Conservation (phyloP, 2,113 vertebrate genomes). For the Channa maculata region DNA sequence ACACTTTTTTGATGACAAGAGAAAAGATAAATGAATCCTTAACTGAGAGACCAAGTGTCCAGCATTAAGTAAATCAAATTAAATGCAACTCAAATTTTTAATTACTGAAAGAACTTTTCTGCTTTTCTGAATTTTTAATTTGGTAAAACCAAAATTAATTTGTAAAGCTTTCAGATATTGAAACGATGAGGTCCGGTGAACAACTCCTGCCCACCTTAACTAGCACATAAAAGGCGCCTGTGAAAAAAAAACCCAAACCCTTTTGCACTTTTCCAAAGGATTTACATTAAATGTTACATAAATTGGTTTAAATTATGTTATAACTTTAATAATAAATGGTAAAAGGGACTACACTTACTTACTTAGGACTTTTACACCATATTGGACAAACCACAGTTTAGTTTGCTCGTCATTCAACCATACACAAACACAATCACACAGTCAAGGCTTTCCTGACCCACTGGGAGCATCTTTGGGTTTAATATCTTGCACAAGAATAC, state of each 20-base stretch:
- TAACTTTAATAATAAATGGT: too few species aligned
- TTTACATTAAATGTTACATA: too few species aligned
- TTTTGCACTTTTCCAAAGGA: not conserved
- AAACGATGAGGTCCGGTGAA: not conserved
- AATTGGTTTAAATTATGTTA: too few species aligned
- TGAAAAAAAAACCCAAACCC: not conserved
- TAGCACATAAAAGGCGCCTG: too few species aligned
- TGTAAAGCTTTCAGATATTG: conserved; percentile 18
- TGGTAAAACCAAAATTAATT: conserved; percentile 11
- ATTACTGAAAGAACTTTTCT: not conserved
- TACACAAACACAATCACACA: too few species aligned
- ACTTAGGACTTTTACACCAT: too few species aligned
- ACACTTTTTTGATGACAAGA: conserved; percentile 39
- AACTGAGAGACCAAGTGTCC: conserved; percentile 12
- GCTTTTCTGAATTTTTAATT: conserved; percentile 3
- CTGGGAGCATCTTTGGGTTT: too few species aligned
- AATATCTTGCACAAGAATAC: too few species aligned
- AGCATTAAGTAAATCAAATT: conserved; percentile 19
- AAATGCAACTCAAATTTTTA: conserved; percentile 24
- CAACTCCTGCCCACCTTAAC: not conserved
- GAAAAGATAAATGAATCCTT: conserved; percentile 39
- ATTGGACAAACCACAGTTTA: too few species aligned
- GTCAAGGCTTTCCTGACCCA: too few species aligned
- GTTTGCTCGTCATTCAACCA: too few species aligned
- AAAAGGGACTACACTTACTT: too few species aligned